phyloP scores from a whole-genome alignment of 2,888 invertebrate genomes.

The Pantelozetes paolii region DNA sequence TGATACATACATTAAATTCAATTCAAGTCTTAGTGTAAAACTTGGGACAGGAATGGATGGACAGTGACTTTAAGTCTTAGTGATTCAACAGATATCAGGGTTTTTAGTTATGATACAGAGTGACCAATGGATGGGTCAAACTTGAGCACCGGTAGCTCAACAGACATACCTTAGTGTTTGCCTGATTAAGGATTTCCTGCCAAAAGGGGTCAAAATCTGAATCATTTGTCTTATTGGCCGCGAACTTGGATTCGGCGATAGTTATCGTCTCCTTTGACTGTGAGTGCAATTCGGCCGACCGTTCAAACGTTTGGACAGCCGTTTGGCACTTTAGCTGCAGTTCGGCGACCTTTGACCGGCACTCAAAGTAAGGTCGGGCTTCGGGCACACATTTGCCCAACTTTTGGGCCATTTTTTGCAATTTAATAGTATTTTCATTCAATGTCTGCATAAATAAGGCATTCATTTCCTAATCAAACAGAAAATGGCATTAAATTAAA shows the following conservation, averaged over 20 bases:
- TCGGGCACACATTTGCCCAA: conserved; percentile 32
- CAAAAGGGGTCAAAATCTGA: conserved; percentile 41
- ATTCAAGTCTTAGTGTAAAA: background rate
- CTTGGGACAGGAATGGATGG: too few species aligned
- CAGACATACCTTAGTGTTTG: conserved; percentile 37
- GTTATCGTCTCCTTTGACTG: conserved; percentile 41
- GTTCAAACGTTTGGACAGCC: conserved; percentile 41
- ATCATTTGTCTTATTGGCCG: conserved; percentile 22
- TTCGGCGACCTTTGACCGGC: conserved; percentile 12
- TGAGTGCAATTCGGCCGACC: conserved; percentile 38
- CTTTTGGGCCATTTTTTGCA: conserved; percentile 28
- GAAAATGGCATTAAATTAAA: background rate
- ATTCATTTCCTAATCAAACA: background rate
- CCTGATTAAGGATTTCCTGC: conserved; percentile 44
- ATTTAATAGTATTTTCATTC: conserved; percentile 34
- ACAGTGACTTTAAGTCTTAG: background rate
- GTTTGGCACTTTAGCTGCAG: conserved; percentile 41
- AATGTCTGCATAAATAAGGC: conserved; percentile 28
- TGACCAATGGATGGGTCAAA: background rate
- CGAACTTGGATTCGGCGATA: conserved; percentile 41
- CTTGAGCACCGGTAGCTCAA: background rate
- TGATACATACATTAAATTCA: background rate
- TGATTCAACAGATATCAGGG: background rate
- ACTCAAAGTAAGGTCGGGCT: conserved; percentile 43
- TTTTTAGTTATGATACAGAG: too few species aligned